These are phyloP conservation scores for Ptyas mucosa DNA, from an alignment of 2,113 vertebrate genomes.

Conservation along the genomic window DNA sequence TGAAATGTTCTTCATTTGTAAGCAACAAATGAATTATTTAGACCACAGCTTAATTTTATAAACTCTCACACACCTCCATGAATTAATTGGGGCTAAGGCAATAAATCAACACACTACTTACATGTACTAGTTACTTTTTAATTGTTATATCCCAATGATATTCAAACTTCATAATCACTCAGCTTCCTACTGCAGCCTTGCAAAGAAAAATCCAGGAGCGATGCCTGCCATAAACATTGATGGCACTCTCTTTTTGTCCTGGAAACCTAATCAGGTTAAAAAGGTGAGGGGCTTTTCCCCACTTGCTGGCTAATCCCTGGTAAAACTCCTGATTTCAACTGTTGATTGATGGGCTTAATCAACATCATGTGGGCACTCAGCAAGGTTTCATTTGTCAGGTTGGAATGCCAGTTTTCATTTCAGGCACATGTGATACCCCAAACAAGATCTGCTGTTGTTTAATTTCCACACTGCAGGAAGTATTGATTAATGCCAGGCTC, in stretches of 20 bases:
- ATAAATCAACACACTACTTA: background rate
- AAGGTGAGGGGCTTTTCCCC: background rate
- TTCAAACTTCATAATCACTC: background rate
- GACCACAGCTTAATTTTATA: background rate
- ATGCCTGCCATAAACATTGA: background rate
- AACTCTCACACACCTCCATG: background rate
- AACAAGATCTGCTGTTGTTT: conserved; percentile 11
- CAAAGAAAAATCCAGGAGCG: background rate
- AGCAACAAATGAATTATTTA: too few species aligned
- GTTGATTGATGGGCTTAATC: background rate
- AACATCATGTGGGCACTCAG: background rate
- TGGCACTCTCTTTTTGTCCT: background rate
- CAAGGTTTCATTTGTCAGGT: background rate
- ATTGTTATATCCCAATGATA: background rate
- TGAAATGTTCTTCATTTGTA: background rate
- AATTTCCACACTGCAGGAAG: conserved; percentile 28
- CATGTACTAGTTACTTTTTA: background rate
- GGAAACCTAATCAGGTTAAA: background rate
- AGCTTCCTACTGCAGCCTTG: background rate
- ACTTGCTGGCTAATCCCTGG: background rate
- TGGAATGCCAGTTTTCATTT: background rate
- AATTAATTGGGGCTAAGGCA: background rate
- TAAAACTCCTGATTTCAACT: background rate
- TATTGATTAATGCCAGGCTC: background rate
- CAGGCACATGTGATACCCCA: background rate